Base-by-base conservation (phyloP, 2,888 invertebrate genomes). In the Aleiodes leptofemur region DNA sequence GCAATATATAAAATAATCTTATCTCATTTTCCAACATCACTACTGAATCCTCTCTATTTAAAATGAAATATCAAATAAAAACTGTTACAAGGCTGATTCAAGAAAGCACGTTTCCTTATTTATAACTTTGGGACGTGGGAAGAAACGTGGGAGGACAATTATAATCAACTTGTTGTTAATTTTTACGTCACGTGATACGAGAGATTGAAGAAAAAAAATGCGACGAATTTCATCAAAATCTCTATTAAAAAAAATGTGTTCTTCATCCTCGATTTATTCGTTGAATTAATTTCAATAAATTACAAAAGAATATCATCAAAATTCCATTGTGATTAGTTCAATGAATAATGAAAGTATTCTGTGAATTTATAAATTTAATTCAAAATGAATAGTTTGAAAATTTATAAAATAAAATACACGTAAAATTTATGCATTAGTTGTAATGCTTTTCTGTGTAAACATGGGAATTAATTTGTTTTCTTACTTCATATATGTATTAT, bases 41-140 rank as follows among this genome's bases (percentile, higher is more conserved):
- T 11, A 11, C 9, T 43, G 43, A 43, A 43, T 9, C 11, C 11
- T 43, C 9, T 9, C 9, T 43, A 9, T 43, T 43, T 43, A 7
- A 43, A 43, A 64, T 64, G 9, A 56, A 51, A 68, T 38, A 31
- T n/a, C 50, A 68, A 68, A 50, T 51, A 51, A 68, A 56, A 70
- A 70, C 64, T 48, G 74, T 70, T 74, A 74, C 74, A 74, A 74
- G 74, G 74, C 74, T 74, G 51, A n/a, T 31, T 9, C 29, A 50
- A 68, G 50, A 50, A 31, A 14, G 31, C 51, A 66, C 68, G 68
- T 68, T 51, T 50, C 68, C 68, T 68, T 68, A 50, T 68, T 53
- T 14, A 50, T 50, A 16, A 68, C 31, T 68, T 68, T 29, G 64
- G 64, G 31, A 68, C 68, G 68, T 68, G 68, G 51, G 68, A 68